Conservation (phyloP, 1,140 invertebrate genomes). For the Colletes gigas region DNA sequence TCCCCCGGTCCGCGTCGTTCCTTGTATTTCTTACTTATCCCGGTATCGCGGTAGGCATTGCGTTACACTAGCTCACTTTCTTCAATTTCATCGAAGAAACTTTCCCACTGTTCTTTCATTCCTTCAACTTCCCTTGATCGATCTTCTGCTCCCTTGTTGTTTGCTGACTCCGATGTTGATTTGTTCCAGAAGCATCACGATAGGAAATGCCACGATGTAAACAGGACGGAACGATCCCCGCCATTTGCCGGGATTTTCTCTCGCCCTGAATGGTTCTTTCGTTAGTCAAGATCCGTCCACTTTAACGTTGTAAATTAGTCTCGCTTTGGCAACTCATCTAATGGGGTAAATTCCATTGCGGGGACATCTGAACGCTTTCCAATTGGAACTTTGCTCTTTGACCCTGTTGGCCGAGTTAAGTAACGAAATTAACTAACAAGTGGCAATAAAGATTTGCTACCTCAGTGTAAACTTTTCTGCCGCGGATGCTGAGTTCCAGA, state of each 20-base stretch:
- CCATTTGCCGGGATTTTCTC: neutral
- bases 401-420: neutral
- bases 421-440: neutral
- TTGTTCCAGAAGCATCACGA: no score
- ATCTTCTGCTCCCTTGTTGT: neutral
- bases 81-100: neutral
- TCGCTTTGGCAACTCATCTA: neutral
- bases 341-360: neutral
- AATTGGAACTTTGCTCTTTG: neutral
- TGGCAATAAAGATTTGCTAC: neutral
- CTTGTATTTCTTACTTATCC: neutral
- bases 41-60: neutral
- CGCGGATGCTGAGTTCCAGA: no score
- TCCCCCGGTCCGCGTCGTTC: neutral
- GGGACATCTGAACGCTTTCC: neutral
- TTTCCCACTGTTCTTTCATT: neutral
- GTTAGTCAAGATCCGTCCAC: neutral
- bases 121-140: slow-evolving; percentile 3
- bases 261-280: neutral
- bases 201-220: neutral
- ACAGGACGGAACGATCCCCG: neutral
- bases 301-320: neutral
- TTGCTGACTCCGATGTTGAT: neutral
- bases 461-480: no score
- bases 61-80: neutral